Evolutionary conservation across 1,140 invertebrate genomes (phyloP).

Genomic region (Goniozus legneri): DNA sequence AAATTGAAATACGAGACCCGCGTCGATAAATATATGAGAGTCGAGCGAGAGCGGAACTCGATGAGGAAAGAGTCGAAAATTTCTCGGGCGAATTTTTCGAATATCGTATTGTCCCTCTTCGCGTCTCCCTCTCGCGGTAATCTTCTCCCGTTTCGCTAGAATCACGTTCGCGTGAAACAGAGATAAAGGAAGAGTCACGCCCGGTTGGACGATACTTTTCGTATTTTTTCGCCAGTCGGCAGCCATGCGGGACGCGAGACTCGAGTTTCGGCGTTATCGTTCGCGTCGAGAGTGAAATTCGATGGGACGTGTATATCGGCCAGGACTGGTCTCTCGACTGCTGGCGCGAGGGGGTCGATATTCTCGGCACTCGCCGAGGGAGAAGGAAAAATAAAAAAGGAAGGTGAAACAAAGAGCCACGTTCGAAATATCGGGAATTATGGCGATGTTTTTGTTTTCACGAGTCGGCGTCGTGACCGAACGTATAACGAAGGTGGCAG

Average conservation of each 20-base stretch:
- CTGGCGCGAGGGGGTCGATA: neutral
- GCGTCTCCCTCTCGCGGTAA: too few relatives aligned
- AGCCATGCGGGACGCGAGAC: constrained; percentile 9
- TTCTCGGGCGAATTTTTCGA: too few relatives aligned
- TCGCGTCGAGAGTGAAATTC: constrained; percentile 15
- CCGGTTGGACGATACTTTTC: constrained; percentile 24
- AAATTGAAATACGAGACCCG: constrained; percentile 32
- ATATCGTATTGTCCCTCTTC: too few relatives aligned
- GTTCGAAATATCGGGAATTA: too few relatives aligned
- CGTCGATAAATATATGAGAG: neutral
- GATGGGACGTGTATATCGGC: constrained; percentile 10
- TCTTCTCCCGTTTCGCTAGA: too few relatives aligned
- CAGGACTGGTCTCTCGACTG: neutral
- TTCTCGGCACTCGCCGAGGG: neutral
- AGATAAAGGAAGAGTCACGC: too few relatives aligned
- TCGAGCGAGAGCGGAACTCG: constrained; percentile 4
- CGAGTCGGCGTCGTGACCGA: too few relatives aligned
- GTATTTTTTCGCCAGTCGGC: constrained; percentile 19
- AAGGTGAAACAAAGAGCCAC: too few relatives aligned
- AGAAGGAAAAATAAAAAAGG: constrained; percentile 1
- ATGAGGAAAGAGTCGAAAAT: too few relatives aligned
- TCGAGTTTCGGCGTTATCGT: constrained; percentile 5
- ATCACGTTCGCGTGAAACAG: too few relatives aligned
- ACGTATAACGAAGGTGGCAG: too few relatives aligned
- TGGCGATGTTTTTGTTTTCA: too few relatives aligned